Base-by-base conservation (phyloP, 64 coral and sea anemone species). In the Actinia tenebrosa region DNA sequence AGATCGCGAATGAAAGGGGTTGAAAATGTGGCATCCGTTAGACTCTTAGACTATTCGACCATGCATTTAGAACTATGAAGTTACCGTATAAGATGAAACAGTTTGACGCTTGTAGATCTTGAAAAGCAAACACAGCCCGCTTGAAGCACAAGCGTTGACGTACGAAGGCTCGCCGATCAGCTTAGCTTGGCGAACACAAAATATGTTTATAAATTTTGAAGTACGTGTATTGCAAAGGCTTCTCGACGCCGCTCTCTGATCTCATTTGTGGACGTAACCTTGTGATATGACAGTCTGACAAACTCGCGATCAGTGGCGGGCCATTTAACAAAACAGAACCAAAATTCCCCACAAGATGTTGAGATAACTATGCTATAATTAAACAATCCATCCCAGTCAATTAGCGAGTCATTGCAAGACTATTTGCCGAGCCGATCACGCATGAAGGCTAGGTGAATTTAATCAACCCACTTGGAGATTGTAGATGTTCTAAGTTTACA, bases 291-390 rank as follows among this genome's bases (percentile, higher is more conserved):
- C 69, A 75, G 18, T 13, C 69, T 75, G 69, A 42, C 69, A 14
- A 75, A 26, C 69, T 2, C 56, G 56, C 15, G 56, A 75, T 75
- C 69, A 75, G 9, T 75, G 69, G 69, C 69, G 69, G 69, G 69
- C 69, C 69, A 75, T 75, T 75, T 75, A 75, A 75, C 69, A 75
- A 75, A 75, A 75, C 69, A 75, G 69, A 30, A 75, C 30, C 30
- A 75, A 75, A 75, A 75, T 75, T 75, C 26, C 69, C 69, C 26
- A 75, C 69, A 75, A 75, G 69, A 75, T 75, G 69, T 11, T 26
- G 69, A 75, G 69, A 75, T 75, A 75, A 42, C 23, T n/a, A 75
- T 75, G 69, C 69, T 75, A 75, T 75, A 75, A 75, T 75, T 75
- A 75, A 75, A 7, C 69, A 75, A 75, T 75, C 69, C 69, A 75